Evolutionary conservation across 1,140 invertebrate genomes (phyloP).

Genomic region (Tetramorium parvispinum): DNA sequence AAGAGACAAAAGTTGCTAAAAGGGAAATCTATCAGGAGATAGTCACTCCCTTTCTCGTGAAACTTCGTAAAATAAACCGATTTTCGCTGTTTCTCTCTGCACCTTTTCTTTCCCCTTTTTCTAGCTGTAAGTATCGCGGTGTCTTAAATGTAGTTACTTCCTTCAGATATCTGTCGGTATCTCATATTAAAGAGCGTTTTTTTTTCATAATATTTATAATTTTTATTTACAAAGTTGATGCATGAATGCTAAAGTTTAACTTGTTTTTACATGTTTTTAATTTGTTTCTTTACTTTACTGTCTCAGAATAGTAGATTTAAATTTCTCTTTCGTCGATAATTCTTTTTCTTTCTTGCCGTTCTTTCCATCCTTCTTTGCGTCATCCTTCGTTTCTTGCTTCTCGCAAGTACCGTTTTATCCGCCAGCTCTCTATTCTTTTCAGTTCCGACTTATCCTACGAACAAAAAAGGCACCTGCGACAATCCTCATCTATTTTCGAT

Average conservation of each 20-base stretch:
- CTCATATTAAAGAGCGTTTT: not conserved
- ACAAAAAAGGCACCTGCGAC: constrained; percentile 36
- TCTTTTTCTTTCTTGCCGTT: not conserved
- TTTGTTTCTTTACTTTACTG: not conserved
- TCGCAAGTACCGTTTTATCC: not conserved
- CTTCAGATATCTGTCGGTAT: not conserved
- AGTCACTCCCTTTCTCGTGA: not conserved
- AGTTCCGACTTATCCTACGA: constrained; percentile 22
- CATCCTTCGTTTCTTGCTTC: not conserved
- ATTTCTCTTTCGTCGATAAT: not conserved
- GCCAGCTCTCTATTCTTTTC: not conserved
- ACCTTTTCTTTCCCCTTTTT: not conserved
- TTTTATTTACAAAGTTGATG: not conserved
- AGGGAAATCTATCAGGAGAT: constrained; percentile 80
- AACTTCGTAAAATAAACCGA: constrained; percentile 52
- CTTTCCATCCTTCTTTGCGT: not conserved
- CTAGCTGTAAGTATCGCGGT: not conserved
- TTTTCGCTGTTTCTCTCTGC: constrained; percentile 1
- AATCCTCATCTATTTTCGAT: constrained; percentile 37
- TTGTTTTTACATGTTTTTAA: not conserved
- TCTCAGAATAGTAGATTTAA: not conserved
- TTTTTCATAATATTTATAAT: not conserved
- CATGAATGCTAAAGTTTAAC: not conserved
- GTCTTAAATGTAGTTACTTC: not conserved
- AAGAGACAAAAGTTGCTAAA: constrained; percentile 83